Base-by-base conservation (phyloP, 2,797 vertebrate genomes). In the Echeneis naucrates region DNA sequence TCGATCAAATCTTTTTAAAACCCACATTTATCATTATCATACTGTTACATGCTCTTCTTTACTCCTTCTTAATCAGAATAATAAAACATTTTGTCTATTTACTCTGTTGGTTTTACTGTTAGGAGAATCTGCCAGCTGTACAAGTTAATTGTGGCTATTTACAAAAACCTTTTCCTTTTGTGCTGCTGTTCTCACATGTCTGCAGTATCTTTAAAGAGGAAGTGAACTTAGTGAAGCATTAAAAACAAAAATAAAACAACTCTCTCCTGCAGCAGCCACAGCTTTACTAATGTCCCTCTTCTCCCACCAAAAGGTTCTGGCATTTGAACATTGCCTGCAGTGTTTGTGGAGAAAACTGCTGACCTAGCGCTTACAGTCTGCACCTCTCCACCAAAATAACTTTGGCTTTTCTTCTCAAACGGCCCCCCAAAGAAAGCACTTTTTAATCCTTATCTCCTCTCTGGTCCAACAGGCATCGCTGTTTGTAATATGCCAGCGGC, bases 401-500 rank as follows among this genome's bases (percentile, higher is more conserved):
- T 75, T 77, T 10, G 3, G 40, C 65, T 48, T 80, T 66, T 63
- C 24, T 62, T 24, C 38, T 24, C 13, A 70, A 56, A 75, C 10
- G 5, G 19, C 19, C 9, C 47, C 19, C 9, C 26, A 37, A 51
- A 61, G 60, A 64, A 51, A 47, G 63, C 58, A 54, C 32, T 81
- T 47, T 35, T 58, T 83, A 53, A 78, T 78, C 63, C 74, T 72
- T 58, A 67, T 80, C 66, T 85, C 50, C 70, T 68, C 58, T 81
- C 47, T 77, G 77, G 30, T 72, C 72, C 61, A 44, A 65, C 89
- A 99, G 98, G 98, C 78, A 99, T 99, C 0, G 98, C 98, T 1
- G 98, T 99, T 50, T 99, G 98, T 79, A 99, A 99, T 8, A 97
- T 99, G 94, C 98, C 98, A 0, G 97, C 98, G 0, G 98, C 98